Conservation (phyloP, 2,888 invertebrate species). For the Heliothis peltigera region DNA sequence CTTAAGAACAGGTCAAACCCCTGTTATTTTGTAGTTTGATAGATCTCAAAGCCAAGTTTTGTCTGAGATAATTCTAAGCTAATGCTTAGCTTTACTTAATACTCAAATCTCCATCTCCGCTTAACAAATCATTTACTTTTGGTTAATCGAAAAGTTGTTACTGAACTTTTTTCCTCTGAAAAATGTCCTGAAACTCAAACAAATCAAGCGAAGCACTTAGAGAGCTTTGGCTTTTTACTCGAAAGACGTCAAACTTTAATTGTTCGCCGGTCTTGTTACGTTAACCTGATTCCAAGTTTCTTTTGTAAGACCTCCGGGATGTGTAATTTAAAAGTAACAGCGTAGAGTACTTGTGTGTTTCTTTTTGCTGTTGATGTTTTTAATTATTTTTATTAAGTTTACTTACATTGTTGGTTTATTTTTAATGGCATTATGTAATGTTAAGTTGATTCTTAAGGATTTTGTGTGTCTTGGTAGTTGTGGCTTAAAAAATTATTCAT, state of each 20-base stretch:
- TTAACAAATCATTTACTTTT: conserved; percentile 35
- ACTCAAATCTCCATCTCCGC: conserved; percentile 1
- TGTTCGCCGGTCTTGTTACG: conserved; percentile 76
- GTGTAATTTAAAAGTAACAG: conserved; percentile 60
- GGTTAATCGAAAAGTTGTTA: conserved; percentile 47
- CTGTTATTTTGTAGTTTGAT: too few relatives aligned
- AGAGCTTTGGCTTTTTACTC: conserved; percentile 67
- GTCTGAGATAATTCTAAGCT: not conserved
- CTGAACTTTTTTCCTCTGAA: conserved; percentile 60
- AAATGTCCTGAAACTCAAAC: conserved; percentile 79
- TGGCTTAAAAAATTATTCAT: too few relatives aligned
- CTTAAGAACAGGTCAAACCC: too few relatives aligned
- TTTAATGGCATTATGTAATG: too few relatives aligned
- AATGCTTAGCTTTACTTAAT: not conserved
- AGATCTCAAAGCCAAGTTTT: too few relatives aligned
- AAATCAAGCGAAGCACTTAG: conserved; percentile 82
- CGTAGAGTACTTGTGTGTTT: conserved; percentile 27
- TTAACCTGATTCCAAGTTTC: conserved; percentile 70
- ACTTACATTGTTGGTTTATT: not conserved
- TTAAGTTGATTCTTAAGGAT: not conserved
- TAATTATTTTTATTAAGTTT: conserved; percentile 6
- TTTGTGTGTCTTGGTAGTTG: not conserved
- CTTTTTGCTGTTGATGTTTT: conserved; percentile 4
- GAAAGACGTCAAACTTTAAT: conserved; percentile 79
- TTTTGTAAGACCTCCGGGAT: conserved; percentile 59